These are phyloP conservation scores for Philotrypesis tridentata DNA, from an alignment of 1,140 invertebrate genomes.

Conservation along the genomic window DNA sequence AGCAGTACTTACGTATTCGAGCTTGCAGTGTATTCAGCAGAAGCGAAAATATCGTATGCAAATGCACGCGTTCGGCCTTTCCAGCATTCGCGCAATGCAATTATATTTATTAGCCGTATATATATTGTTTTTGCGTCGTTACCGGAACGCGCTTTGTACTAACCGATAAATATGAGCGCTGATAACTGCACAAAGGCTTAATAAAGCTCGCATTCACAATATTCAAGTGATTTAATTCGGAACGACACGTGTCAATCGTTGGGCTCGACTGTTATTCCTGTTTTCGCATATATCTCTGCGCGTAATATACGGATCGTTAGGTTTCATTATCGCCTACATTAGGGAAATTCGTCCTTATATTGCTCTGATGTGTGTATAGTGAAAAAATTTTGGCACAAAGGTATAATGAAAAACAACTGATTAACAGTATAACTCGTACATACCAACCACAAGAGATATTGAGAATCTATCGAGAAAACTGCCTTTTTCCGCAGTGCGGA, in stretches of 20 bases:
- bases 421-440: neutral
- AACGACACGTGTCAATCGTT: too few species aligned
- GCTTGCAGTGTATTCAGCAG: too few species aligned
- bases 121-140: constrained; percentile 2
- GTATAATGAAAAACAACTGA: neutral
- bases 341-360: too few species aligned
- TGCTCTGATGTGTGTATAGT: neutral
- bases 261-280: too few species aligned
- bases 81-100: neutral
- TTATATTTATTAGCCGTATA: constrained; percentile 7
- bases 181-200: neutral
- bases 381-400: neutral
- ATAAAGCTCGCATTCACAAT: neutral
- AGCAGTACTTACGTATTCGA: too few species aligned
- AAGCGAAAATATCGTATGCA: neutral
- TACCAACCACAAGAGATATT: neutral
- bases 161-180: too few species aligned
- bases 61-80: neutral
- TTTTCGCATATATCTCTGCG: too few species aligned
- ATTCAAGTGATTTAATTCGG: neutral
- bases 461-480: neutral
- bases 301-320: too few species aligned
- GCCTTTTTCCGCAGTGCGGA: neutral
- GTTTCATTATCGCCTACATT: too few species aligned
- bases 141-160: neutral